Evolutionary conservation across 2,113 vertebrate species (phyloP).

Genomic region (Cephalopholis sonnerati): DNA sequence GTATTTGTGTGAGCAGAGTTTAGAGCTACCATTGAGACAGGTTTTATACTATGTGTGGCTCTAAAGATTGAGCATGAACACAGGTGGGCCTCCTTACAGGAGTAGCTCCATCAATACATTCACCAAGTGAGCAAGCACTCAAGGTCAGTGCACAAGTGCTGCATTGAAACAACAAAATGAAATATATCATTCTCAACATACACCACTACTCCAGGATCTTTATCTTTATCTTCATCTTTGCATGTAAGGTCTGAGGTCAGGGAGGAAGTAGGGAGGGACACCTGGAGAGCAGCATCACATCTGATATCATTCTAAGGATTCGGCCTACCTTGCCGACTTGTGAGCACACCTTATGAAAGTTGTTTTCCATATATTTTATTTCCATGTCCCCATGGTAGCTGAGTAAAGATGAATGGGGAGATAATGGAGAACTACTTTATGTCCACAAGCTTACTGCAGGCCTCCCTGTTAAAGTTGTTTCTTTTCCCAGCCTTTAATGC

Average conservation of each 20-base stretch:
- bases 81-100: not conserved
- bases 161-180: constrained; percentile 13
- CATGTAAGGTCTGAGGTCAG: constrained; percentile 18
- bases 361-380: not conserved
- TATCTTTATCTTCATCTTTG: too few relatives aligned
- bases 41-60: not conserved
- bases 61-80: not conserved
- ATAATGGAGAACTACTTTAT: not conserved
- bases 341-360: not conserved
- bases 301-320: not conserved
- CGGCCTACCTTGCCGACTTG: not conserved
- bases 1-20: not conserved
- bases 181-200: constrained; percentile 3
- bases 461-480: not conserved
- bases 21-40: not conserved
- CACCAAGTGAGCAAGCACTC: not conserved
- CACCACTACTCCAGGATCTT: not conserved
- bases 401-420: not conserved
- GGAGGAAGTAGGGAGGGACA: not conserved
- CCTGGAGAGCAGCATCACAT: not conserved
- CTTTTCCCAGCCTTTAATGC: not conserved
- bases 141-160: constrained; percentile 8
- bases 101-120: not conserved
- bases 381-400: not conserved
- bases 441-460: too few relatives aligned